These are phyloP conservation scores for Habroteleia sp. DNA, from an alignment of 2,888 invertebrate species.

Conservation along the genomic window DNA sequence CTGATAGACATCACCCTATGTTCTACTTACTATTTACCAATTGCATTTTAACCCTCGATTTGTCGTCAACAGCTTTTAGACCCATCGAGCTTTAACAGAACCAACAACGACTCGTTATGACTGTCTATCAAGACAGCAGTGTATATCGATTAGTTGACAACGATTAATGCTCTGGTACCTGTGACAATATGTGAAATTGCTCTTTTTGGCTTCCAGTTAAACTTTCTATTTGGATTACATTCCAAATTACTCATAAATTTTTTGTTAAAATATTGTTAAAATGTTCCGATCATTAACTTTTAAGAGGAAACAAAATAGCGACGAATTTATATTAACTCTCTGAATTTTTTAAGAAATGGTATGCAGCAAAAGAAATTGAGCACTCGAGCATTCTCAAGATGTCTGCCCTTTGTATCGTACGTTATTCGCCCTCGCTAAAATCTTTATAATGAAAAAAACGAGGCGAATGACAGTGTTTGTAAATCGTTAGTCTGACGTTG, in stretches of 20 bases:
- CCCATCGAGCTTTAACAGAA: constrained; percentile 77
- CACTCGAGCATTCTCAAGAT: constrained; percentile 67
- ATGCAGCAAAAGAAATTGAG: constrained; percentile 6
- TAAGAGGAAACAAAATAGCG: not conserved
- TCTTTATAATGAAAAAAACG: constrained; percentile 74
- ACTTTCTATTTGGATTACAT: not conserved
- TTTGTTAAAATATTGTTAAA: too few species aligned
- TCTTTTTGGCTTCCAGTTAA: too few species aligned
- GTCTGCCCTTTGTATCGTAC: constrained; percentile 71
- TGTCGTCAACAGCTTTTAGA: constrained; percentile 80
- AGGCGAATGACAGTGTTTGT: constrained; percentile 75
- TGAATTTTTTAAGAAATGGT: not conserved
- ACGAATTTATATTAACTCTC: not conserved
- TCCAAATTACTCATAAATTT: not conserved
- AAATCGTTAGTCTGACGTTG: constrained; percentile 75
- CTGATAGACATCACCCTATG: constrained; percentile 74
- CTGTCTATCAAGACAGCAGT: constrained; percentile 10
- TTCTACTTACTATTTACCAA: constrained; percentile 77
- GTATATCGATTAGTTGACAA: constrained; percentile 31
- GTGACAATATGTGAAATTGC: constrained; percentile 24
- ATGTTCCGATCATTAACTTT: too few species aligned
- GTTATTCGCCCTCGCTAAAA: constrained; percentile 68
- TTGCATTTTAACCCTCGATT: constrained; percentile 81
- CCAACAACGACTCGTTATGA: not conserved
- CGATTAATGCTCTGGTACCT: constrained; percentile 32